phyloP scores from a whole-genome alignment of 2,797 vertebrate species.

The Sciaenops ocellatus region DNA sequence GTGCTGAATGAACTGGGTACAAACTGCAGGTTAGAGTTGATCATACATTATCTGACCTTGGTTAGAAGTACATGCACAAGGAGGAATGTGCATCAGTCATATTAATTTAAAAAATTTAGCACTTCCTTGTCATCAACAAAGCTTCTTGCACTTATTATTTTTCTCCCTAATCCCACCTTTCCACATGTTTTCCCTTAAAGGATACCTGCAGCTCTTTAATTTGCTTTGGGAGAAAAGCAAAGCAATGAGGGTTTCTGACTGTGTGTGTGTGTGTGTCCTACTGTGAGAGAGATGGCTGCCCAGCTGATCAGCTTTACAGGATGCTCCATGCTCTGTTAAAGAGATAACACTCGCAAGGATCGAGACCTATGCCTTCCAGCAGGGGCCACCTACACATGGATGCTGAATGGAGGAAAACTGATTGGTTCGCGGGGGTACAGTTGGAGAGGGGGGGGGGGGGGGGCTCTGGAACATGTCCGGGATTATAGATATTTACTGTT shows the following conservation, averaged over 20 bases:
- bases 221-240: conserved; percentile 45
- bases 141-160: conserved; percentile 8
- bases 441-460: neutral
- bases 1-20: neutral
- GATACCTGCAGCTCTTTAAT: conserved; percentile 45
- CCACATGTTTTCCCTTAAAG: conserved; percentile 3
- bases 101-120: neutral
- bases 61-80: neutral
- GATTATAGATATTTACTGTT: conserved; percentile 39
- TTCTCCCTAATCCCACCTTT: conserved; percentile 23
- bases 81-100: conserved; percentile 5
- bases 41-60: conserved; percentile 32
- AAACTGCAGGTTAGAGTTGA: conserved; percentile 39
- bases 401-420: neutral
- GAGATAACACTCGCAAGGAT: conserved; percentile 43
- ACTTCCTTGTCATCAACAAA: conserved; percentile 11
- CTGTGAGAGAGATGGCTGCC: conserved; percentile 49
- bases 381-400: conserved; percentile 2
- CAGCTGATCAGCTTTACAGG: conserved; percentile 54
- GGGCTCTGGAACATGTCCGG: conserved; percentile 26
- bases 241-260: conserved; percentile 30
- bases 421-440: conserved; percentile 17
- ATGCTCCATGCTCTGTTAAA: conserved; percentile 50
- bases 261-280: conserved; percentile 23
- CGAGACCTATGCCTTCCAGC: conserved; percentile 41